Conservation (phyloP, 2,888 invertebrate genomes). For the Melieria crassipennis region DNA sequence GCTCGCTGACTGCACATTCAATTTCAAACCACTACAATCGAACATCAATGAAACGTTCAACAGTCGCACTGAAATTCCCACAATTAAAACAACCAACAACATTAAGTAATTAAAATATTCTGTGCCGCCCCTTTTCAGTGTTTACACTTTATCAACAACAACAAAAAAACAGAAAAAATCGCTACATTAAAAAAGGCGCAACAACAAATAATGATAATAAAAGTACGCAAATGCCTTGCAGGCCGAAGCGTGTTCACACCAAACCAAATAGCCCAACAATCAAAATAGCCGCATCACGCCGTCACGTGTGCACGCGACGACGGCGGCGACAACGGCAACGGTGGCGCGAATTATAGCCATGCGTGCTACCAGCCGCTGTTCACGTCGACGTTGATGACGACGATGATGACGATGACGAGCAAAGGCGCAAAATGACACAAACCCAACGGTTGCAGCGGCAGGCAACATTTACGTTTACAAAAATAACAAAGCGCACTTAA, state of each 20-base stretch:
- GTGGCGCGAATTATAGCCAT: conserved; percentile 23
- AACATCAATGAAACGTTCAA: no score
- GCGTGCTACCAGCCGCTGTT: not conserved
- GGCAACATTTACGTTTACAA: not conserved
- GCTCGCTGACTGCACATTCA: no score
- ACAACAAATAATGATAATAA: conserved; percentile 14
- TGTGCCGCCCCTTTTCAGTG: conserved; percentile 11
- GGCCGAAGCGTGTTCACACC: no score
- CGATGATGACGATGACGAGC: conserved; percentile 5
- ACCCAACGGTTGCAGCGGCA: not conserved
- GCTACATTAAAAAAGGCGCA: conserved; percentile 10
- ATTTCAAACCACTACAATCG: no score
- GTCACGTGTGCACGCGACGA: no score
- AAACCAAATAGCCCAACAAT: no score
- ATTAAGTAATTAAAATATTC: conserved; percentile 29
- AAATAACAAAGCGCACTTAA: conserved; percentile 23
- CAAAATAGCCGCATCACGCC: no score
- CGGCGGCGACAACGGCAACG: conserved; percentile 20
- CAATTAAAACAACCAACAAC: conserved; percentile 11
- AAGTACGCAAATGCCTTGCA: not conserved
- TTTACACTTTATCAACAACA: not conserved
- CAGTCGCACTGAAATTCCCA: conserved; percentile 6
- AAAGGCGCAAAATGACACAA: not conserved
- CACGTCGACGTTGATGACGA: conserved; percentile 1
- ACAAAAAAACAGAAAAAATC: conserved; percentile 2